Base-by-base conservation (phyloP, 2,797 vertebrate genomes). In the Muraenolepis orangiensis region DNA sequence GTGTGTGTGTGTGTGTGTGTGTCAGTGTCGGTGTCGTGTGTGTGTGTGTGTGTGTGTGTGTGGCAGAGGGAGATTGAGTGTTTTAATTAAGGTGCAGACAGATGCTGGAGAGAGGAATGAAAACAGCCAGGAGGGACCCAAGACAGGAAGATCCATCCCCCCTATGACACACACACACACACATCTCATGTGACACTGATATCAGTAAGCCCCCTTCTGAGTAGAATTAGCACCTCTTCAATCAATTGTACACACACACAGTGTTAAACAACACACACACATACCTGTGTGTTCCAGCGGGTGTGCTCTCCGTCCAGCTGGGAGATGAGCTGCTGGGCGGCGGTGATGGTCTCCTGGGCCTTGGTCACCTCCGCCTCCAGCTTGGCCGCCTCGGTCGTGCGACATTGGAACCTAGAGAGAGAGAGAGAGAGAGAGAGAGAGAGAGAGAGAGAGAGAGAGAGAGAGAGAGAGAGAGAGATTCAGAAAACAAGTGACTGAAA, bases 261-360 rank as follows among this genome's bases (percentile, higher is more conserved):
- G n/a, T n/a, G n/a, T n/a, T n/a, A n/a, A n/a, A n/a, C n/a, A n/a
- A n/a, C 36, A 68, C 75, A 81, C 34, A 80, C 80, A 75, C 79
- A 34, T 81, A 98, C 97, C 96, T 99, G 98, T 36, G 90, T 74
- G 10, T 92, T 98, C 98, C 98, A 99, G 32, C 98, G 94, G 71
- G 90, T 94, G 91, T 99, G 96, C 73, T 99, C 98, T 81, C 96
- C 95, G 0, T 99, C 94, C 0, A 99, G 94, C 70, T 99, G 96
- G 72, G 93, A 95, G 79, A 99, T 94, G 71, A 99, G 91, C 72
- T 95, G 89, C 81, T 98, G 94, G 14, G 98, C 98, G 40, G 97
- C 95, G 73, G 93, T 92, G 85, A 99, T 88, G 0, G 96, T 98
- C 83, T 97, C 95, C 78, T 98, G 97, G 76, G 98, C 96, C 92